A percentile compares a stretch with the other conserved stretches of the same genome.
phyloP scores from a whole-genome alignment of 2,888 invertebrate species.

The Lithodes maja region DNA sequence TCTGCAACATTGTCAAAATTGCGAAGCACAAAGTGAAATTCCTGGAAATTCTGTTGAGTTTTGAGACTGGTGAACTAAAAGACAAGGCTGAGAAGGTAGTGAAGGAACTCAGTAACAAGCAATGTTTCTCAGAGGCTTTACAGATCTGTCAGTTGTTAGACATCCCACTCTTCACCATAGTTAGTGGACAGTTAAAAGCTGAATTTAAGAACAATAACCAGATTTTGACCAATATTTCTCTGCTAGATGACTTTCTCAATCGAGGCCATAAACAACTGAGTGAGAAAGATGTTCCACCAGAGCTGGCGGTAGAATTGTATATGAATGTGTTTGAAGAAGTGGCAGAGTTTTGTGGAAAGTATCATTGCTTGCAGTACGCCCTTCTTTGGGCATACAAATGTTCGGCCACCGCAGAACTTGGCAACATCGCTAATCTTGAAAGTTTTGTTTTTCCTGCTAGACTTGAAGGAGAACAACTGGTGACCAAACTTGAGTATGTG shows the following conservation, averaged over 20 bases:
- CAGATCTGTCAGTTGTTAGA: constrained; percentile 42
- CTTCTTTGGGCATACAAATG: constrained; percentile 45
- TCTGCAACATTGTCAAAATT: constrained; percentile 40
- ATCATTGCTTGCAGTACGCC: constrained; percentile 51
- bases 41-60: constrained; percentile 36
- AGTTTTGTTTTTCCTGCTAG: not conserved
- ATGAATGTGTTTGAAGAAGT: constrained; percentile 40
- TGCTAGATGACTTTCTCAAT: constrained; percentile 35
- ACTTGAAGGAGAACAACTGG: not conserved
- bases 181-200: constrained; percentile 49
- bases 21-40: constrained; percentile 35
- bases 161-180: constrained; percentile 46
- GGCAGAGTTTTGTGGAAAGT: constrained; percentile 28
- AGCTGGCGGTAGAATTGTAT: constrained; percentile 36
- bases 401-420: not conserved
- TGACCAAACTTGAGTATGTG: constrained; percentile 23
- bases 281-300: constrained; percentile 36
- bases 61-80: constrained; percentile 46
- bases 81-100: constrained; percentile 22
- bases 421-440: not conserved
- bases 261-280: constrained; percentile 37
- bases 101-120: constrained; percentile 9
- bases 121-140: constrained; percentile 48
- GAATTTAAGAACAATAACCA: constrained; percentile 16
- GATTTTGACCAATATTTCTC: too few species aligned